Evolutionary conservation across 2,797 vertebrate species (phyloP), one percentile per base, ranked within the genome.

Genomic region (Alfaro cultratus): DNA sequence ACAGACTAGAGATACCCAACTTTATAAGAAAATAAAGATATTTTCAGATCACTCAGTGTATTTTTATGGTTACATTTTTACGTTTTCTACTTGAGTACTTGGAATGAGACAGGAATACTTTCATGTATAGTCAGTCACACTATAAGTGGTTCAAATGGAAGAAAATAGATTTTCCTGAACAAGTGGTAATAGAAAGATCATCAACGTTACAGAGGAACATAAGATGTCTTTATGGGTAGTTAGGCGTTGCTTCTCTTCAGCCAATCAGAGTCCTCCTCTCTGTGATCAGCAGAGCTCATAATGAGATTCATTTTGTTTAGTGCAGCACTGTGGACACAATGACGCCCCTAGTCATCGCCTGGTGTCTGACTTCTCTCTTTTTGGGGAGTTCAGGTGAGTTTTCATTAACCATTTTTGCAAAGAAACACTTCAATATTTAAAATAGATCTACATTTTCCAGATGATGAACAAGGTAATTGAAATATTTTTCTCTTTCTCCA

Each of bases 181-280:
- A 62, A 0, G 49, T 53, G 49, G 21, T 1, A 45, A 34, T 29
- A 21, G 68, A 13, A 2, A 64, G 13, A 31, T 18, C 23, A 62
- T 62, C n/a, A 46, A 60, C 18, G 3, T 16, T 67, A 0, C 5
- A 23, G 3, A 51, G 36, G 36, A 31, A 26, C 57, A 62, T 62
- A 10, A 46, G 12, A 12, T 36, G 46, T 49, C 15, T 74, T 4
- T 49, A 10, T 11, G 68, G 72, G 68, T 36, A 16, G 6, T 55
- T 43, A 55, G 72, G 47, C 23, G 41, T 67, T 41, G 21, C 46
- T 74, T 74, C 53, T 68, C 21, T 1, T 12, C 68, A 60, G 75
- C 87, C 88, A 91, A 87, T 90, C 81, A 85, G 77, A 82, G 43
- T 34, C 71, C 45, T 75, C n/a, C 34, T 53, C 10, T n/a, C 36